These are phyloP conservation scores for Chirona hameri DNA, from an alignment of 2,888 invertebrate species.

Conservation along the genomic window DNA sequence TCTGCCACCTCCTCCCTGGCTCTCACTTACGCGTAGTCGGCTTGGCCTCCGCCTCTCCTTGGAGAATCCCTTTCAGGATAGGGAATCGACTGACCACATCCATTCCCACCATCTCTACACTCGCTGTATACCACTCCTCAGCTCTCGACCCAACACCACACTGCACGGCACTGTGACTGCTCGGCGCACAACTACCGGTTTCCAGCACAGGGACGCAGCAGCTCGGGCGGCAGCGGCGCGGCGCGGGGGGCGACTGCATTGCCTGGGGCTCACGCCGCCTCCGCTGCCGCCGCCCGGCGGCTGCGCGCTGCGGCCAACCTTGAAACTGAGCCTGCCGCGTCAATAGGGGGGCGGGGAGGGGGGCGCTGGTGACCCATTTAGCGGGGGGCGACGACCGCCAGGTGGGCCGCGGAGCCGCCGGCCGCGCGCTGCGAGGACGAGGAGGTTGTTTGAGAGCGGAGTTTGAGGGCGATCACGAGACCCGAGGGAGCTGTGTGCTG, in stretches of 20 bases:
- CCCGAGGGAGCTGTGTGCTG: too few species aligned
- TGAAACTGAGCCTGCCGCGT: not conserved
- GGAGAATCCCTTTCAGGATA: conserved; percentile 83
- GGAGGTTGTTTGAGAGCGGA: not conserved
- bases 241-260: not conserved
- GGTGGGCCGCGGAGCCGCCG: not conserved
- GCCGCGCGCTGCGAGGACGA: not conserved
- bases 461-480: too few species aligned
- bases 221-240: not conserved
- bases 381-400: conserved; percentile 8
- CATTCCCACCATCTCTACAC: not conserved
- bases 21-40: not conserved
- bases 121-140: too few species aligned
- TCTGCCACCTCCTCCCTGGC: not conserved
- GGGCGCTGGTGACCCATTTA: conserved; percentile 10
- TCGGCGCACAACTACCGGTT: not conserved
- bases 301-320: conserved; percentile 3
- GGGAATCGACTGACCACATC: conserved; percentile 55
- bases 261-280: not conserved
- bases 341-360: not conserved
- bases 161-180: not conserved
- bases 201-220: not conserved
- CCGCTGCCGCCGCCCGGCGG: not conserved
- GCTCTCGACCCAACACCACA: not conserved
- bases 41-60: conserved; percentile 55